Conservation (phyloP, 2,888 invertebrate genomes). For the Microdon myrmicae region DNA sequence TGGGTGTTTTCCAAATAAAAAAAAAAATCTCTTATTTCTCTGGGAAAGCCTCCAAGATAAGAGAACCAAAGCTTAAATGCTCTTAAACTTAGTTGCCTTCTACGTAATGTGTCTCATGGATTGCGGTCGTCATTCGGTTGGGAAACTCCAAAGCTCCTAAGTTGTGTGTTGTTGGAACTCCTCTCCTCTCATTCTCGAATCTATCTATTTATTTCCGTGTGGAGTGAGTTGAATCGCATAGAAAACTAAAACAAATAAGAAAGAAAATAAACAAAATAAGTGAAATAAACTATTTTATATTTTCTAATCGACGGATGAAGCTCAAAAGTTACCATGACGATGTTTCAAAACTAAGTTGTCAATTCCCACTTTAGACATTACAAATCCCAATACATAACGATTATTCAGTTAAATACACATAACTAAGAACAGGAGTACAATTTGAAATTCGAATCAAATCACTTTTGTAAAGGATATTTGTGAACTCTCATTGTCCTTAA, state of each 20-base stretch:
- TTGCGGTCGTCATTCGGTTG: slow-evolving; percentile 45
- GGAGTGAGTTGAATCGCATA: slow-evolving; percentile 46
- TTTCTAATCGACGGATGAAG: too few relatives aligned
- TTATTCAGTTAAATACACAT: too few relatives aligned
- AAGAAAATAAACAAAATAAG: slow-evolving; percentile 7
- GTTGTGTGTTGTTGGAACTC: slow-evolving; percentile 41
- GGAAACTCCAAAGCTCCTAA: slow-evolving; percentile 47
- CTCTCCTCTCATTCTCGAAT: slow-evolving; percentile 41
- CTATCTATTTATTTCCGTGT: slow-evolving; percentile 29
- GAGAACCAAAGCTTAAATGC: slow-evolving; percentile 27
- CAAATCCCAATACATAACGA: too few relatives aligned
- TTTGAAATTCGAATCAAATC: too few relatives aligned
- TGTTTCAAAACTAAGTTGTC: too few relatives aligned
- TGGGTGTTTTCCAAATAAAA: slow-evolving; percentile 11
- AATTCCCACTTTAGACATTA: too few relatives aligned
- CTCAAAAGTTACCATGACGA: too few relatives aligned
- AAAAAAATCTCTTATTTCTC: slow-evolving; percentile 9
- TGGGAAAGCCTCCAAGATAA: not conserved
- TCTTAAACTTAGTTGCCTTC: slow-evolving; percentile 14
- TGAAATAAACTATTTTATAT: too few relatives aligned
- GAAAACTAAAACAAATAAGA: slow-evolving; percentile 18
- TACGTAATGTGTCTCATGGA: slow-evolving; percentile 33
- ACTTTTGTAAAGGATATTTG: too few relatives aligned
- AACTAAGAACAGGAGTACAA: too few relatives aligned
- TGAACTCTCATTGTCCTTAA: too few relatives aligned